These are phyloP conservation scores for Hymenochirus boettgeri DNA, from an alignment of 2,113 vertebrate species.

Conservation along the genomic window DNA sequence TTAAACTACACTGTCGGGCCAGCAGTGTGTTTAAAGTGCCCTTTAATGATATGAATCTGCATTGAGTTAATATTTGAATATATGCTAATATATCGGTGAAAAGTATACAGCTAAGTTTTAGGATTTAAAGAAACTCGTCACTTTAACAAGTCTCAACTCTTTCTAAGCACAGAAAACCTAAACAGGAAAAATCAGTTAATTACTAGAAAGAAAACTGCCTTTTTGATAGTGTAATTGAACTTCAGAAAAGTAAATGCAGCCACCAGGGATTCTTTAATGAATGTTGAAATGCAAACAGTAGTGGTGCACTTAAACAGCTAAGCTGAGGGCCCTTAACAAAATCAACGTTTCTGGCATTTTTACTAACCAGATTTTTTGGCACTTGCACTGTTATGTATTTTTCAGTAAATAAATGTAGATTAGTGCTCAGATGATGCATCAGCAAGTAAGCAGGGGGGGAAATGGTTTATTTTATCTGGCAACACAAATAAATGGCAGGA, in stretches of 20 bases:
- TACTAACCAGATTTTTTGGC: slow-evolving; percentile 82
- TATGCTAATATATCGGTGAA: neutral
- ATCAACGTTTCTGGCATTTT: slow-evolving; percentile 85
- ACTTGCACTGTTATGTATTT: slow-evolving; percentile 60
- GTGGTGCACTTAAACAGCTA: slow-evolving; percentile 71
- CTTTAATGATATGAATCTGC: neutral
- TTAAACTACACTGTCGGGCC: too few relatives aligned
- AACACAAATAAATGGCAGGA: slow-evolving; percentile 54
- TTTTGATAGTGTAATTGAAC: slow-evolving; percentile 89
- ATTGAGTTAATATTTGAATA: slow-evolving; percentile 19
- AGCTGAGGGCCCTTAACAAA: slow-evolving; percentile 78
- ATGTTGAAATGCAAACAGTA: slow-evolving; percentile 93
- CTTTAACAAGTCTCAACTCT: slow-evolving; percentile 75
- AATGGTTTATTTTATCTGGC: slow-evolving; percentile 29
- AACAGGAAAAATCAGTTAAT: slow-evolving; percentile 97
- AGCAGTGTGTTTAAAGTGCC: neutral
- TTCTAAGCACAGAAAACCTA: slow-evolving; percentile 88
- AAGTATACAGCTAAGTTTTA: slow-evolving; percentile 84
- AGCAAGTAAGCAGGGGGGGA: slow-evolving; percentile 48
- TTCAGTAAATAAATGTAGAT: slow-evolving; percentile 64
- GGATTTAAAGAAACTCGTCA: slow-evolving; percentile 87
- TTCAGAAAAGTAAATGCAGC: slow-evolving; percentile 89
- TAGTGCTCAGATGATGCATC: slow-evolving; percentile 58
- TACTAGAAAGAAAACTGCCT: slow-evolving; percentile 76
- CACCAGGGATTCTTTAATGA: slow-evolving; percentile 87